phyloP scores from a whole-genome alignment of 2,113 vertebrate species.

The Bucco capensis region DNA sequence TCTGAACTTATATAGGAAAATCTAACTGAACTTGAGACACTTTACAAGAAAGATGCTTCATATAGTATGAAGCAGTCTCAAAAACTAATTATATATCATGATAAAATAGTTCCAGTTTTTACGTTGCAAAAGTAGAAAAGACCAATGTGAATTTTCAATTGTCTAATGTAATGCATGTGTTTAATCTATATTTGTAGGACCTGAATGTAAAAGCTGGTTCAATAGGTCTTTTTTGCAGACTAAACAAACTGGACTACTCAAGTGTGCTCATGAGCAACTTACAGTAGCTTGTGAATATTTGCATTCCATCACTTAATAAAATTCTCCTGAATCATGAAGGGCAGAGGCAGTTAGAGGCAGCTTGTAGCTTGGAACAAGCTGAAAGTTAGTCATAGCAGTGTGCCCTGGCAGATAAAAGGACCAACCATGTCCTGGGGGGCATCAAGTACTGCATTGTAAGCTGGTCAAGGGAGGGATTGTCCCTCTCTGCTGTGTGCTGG shows the following conservation, averaged over 20 bases:
- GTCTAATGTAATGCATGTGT: background rate
- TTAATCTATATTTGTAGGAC: background rate
- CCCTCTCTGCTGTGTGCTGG: too few species aligned
- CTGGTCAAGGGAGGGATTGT: too few species aligned
- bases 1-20: background rate
- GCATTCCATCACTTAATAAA: background rate
- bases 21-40: background rate
- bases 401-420: too few species aligned
- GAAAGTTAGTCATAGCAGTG: background rate
- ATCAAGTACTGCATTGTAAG: too few species aligned
- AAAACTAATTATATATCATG: background rate
- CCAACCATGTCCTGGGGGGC: too few species aligned
- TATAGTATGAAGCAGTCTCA: background rate
- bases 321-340: background rate
- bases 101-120: background rate
- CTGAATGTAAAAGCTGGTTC: background rate
- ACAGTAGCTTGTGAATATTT: background rate
- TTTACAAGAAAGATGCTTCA: background rate
- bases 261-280: background rate
- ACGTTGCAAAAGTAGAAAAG: background rate
- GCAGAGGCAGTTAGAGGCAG: background rate
- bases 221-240: background rate
- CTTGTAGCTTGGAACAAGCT: background rate
- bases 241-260: background rate
- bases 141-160: background rate